phyloP scores from a whole-genome alignment of 2,797 vertebrate genomes.

The Xiphorhynchus erythropygius region DNA sequence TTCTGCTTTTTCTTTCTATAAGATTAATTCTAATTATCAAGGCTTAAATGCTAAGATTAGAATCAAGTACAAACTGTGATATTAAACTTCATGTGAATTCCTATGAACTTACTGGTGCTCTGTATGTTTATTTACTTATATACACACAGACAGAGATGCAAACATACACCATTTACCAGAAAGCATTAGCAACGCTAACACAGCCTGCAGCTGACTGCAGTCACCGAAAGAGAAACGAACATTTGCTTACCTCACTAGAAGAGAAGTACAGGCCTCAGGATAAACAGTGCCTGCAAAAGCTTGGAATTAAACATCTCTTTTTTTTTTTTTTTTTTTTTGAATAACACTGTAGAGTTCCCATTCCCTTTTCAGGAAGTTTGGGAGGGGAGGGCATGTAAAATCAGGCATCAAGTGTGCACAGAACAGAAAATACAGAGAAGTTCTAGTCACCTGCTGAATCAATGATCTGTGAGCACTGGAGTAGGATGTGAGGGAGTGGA shows the following conservation, averaged over 20 bases:
- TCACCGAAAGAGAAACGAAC: not conserved
- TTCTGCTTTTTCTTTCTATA: not conserved
- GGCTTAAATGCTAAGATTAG: not conserved
- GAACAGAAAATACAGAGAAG: not conserved
- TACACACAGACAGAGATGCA: not conserved
- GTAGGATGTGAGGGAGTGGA: not conserved
- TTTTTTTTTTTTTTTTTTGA: not conserved
- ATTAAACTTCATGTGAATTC: not conserved
- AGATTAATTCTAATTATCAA: not conserved
- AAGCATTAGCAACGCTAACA: not conserved
- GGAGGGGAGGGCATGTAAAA: not conserved
- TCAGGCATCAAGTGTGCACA: not conserved
- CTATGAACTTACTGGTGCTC: not conserved
- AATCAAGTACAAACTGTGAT: not conserved
- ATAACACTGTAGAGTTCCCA: not conserved
- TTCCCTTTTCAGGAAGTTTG: not conserved
- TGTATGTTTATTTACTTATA: not conserved
- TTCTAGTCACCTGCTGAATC: not conserved
- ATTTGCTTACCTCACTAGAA: not conserved
- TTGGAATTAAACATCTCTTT: not conserved
- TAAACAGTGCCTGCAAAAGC: not conserved
- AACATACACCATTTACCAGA: not conserved
- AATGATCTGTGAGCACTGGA: not conserved
- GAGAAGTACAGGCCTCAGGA: not conserved
- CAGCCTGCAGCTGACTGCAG: not conserved